These are phyloP conservation scores for Tubulanus polymorphus DNA, from an alignment of 2,888 invertebrate species.

Conservation along the genomic window DNA sequence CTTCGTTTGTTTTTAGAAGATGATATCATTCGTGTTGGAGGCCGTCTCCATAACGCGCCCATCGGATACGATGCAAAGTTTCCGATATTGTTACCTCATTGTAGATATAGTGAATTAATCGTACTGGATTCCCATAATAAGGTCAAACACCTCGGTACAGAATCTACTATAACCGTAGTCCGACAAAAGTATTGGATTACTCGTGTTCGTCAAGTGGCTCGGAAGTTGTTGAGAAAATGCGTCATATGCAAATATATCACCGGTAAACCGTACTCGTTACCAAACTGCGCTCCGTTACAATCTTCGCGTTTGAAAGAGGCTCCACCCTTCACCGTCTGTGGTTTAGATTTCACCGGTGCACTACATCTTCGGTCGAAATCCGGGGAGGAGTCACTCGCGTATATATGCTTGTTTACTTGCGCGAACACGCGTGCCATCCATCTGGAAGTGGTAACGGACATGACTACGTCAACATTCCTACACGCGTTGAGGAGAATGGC, in stretches of 20 bases:
- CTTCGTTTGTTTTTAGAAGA: background rate
- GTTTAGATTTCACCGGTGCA: background rate
- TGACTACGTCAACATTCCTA: slow-evolving; percentile 4
- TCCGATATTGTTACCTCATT: background rate
- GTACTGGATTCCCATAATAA: background rate
- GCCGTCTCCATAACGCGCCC: background rate
- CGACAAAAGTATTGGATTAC: background rate
- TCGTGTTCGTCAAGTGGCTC: background rate
- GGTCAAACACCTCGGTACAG: background rate
- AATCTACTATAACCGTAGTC: background rate
- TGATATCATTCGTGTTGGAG: background rate
- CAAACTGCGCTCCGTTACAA: background rate
- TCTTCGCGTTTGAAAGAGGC: background rate
- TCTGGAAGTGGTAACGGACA: slow-evolving; percentile 4
- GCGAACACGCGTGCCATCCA: slow-evolving; percentile 6
- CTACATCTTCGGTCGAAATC: background rate
- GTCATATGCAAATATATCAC: background rate
- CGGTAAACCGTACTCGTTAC: background rate
- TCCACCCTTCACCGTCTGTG: background rate
- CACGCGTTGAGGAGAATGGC: slow-evolving; percentile 2
- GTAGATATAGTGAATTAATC: background rate
- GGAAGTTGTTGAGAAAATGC: background rate
- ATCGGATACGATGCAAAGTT: background rate
- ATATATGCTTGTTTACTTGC: slow-evolving; percentile 8
- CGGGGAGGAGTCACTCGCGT: background rate